Evolutionary conservation across 2,888 invertebrate species (phyloP), one percentile per base, ranked within the genome.

Genomic region (Taphrorychus bicolor): DNA sequence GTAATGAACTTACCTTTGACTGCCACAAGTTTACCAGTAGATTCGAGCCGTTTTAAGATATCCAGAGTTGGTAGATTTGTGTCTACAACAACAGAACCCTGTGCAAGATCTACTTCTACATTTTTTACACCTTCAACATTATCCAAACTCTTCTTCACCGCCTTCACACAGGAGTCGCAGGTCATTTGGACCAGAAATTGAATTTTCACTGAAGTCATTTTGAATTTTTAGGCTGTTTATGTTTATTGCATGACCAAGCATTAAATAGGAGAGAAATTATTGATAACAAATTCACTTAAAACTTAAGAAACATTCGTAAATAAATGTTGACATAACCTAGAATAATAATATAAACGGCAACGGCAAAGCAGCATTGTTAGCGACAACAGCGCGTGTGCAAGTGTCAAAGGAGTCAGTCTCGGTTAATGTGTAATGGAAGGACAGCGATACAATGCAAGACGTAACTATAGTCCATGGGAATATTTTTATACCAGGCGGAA

Each of bases 61-160:
- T 86, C 83, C 2, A 85, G 77, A 2, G 88, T 88, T 0, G 91
- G 87, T 23, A 92, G 79, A 0, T 82, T 84, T 0, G 91, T 89
- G 68, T 91, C 89, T 0, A 93, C 86, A 64, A 92, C 79, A 2
- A 93, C 88, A 0, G 88, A 87, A n/a, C 90, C 88, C 56, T 86
- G 84, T 70, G 87, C 85, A 59, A 88, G 84, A 60, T 87, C 80
- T 16, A 89, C 85, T 70, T 81, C 77, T 19, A 88, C 75, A 49
- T 80, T 81, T 57, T 83, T 76, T 19, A 89, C 80, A 7, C 85
- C 88, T 2, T 74, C 69, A 24, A 81, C 73, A 66, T 79, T 81
- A 40, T 81, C 75, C 41, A 89, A 77, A 51, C 80, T 80, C 16
- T 83, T 79, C 63, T 81, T 80, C 1, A 88, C 82, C 17, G 83